Evolutionary conservation across 2,797 vertebrate species (phyloP).

Genomic region (Leuciscus waleckii): DNA sequence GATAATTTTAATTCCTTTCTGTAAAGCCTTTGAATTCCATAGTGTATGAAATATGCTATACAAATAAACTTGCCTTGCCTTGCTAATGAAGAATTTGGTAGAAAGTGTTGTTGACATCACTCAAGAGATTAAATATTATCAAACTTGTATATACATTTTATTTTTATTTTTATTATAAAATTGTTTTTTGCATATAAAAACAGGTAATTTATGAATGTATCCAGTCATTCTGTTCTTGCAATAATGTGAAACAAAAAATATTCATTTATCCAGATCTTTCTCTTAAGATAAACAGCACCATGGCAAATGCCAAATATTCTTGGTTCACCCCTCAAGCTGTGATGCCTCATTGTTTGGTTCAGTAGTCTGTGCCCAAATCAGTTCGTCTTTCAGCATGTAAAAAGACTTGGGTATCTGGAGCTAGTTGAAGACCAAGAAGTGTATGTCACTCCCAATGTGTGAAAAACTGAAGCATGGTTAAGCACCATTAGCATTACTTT

Average conservation of each 20-base stretch:
- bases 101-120: background rate
- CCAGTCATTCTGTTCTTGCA: background rate
- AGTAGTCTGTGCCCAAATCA: conserved; percentile 4
- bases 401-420: background rate
- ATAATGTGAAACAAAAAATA: background rate
- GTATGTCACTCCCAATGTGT: background rate
- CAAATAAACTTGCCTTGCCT: too few relatives aligned
- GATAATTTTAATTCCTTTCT: too few relatives aligned
- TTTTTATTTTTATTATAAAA: too few relatives aligned
- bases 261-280: background rate
- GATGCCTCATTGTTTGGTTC: conserved; percentile 18
- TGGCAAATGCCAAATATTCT: background rate
- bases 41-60: too few relatives aligned
- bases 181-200: background rate
- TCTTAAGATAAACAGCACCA: background rate
- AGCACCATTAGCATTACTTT: background rate
- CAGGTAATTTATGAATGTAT: background rate
- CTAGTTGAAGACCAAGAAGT: background rate
- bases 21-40: too few relatives aligned
- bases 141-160: too few relatives aligned
- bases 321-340: background rate
- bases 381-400: conserved; percentile 7
- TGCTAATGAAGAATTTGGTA: background rate
- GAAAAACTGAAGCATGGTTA: background rate
- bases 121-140: background rate